Evolutionary conservation across 2,113 vertebrate genomes (phyloP), one percentile per base, ranked within the genome.

Genomic region (Cyanoramphus novaezelandiae): DNA sequence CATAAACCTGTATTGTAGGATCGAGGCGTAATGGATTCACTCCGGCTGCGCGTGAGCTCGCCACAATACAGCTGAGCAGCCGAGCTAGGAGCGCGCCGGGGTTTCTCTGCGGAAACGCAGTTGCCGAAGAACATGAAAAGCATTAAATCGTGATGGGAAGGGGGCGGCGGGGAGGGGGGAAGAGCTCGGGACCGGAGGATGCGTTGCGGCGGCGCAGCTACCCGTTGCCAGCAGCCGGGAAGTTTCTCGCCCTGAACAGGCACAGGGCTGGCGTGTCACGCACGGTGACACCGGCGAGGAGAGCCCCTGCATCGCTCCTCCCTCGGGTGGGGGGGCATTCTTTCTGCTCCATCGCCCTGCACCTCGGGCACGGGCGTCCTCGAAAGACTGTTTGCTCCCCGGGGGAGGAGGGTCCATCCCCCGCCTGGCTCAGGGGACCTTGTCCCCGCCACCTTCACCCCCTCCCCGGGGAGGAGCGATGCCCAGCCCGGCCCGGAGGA

Each of bases 11-110:
- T 95, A 88, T 97, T 97, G 95, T 94, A 95, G 96, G 92, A 96
- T 98, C 96, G 95, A 96, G 96, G 97, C 96, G 94, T 97, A 97
- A 97, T 94, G 95, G 95, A 96, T 97, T 97, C 98, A 97, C 97
- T 95, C 97, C 96, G 94, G 93, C 95, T 95, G 96, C 25, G 94
- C 94, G 93, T 95, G 74, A 92, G 94, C 95, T 95, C 87, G 82
- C 93, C 97, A 97, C 97, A 97, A 97, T 97, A 95, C 97, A 97
- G 97, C 95, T 67, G 75, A 97, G 97, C 94, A 95, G 96, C 97
- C 88, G 96, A 94, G 97, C 84, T 57, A 94, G 92, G 95, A 97
- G 94, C 95, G 95, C 98, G 96, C 97, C 82, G 95, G 96, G 93
- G 97, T 97, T 97, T 95, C 94, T 97, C 97, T 97, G 97, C 96